A percentile compares a stretch with the other conserved stretches of the same genome.
phyloP scores from a whole-genome alignment of 2,888 invertebrate genomes.

The Lasioglossum leucozonium region DNA sequence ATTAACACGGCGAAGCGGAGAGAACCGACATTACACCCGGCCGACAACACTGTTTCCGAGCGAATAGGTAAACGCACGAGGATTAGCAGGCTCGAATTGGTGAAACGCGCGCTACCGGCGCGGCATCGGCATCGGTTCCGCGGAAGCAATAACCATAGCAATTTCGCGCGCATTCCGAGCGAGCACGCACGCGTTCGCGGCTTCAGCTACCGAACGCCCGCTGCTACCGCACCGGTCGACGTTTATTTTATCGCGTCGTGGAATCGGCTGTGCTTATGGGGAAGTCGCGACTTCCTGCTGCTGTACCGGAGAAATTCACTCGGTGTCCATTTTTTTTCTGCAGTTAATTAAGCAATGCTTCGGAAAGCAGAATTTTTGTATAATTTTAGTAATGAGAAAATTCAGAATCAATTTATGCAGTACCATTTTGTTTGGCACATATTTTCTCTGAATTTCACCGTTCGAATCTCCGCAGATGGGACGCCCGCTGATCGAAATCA shows the following conservation, averaged over 20 bases:
- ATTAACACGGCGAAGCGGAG: background rate
- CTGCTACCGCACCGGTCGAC: background rate
- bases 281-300: background rate
- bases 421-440: too few relatives aligned
- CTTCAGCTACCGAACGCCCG: slow-evolving; percentile 8
- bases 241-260: background rate
- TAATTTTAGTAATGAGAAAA: too few relatives aligned
- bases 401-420: too few relatives aligned
- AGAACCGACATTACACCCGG: background rate
- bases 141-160: slow-evolving; percentile 33
- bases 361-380: background rate
- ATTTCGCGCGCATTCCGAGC: slow-evolving; percentile 18
- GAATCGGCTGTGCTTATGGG: slow-evolving; percentile 4
- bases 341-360: background rate
- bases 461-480: too few relatives aligned
- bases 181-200: slow-evolving; percentile 9
- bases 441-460: too few relatives aligned
- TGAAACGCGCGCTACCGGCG: slow-evolving; percentile 15
- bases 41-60: background rate
- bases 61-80: background rate
- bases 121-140: slow-evolving; percentile 17
- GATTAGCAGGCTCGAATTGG: background rate
- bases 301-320: background rate
- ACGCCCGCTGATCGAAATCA: too few relatives aligned
- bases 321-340: background rate